Base-by-base conservation (phyloP, 1,140 invertebrate species). In the Chrysomallon squamiferum region DNA sequence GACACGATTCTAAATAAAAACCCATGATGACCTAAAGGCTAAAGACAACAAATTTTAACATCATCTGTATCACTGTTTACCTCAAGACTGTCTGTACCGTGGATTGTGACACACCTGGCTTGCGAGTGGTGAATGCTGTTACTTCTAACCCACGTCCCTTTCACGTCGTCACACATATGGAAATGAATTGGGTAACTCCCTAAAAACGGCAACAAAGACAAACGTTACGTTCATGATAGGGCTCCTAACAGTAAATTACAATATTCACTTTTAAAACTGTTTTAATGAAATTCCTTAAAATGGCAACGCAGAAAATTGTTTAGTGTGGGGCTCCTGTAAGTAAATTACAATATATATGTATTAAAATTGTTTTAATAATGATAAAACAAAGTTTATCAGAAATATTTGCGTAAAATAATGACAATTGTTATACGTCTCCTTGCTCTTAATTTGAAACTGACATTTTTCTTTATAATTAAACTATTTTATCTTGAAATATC, bases 91-190 rank as follows among this genome's bases (percentile, higher is more conserved):
- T 72, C 49, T 3, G 75, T 77, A 2, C 66, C 74, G 65, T 75
- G 76, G 18, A 78, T 63, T 1, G 76, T 75, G 49, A 78, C 56
- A 61, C 76, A 78, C 2, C 76, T 70, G 25, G 66, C 58, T 35
- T 63, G 69, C 15, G 67, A 69, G 62, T 77, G 15, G 43, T 75
- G 71, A 59, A 78, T 75, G 25, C 66, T 68, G 49, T 62, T 70
- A 33, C 57, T 54, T 9, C 69, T 56, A 13, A 75, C 58, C 54
- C 68, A 74, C 2, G 69, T 43, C 2, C 64, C 63, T 22, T 57
- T 27, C 7, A 69, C 76, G 47, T 77, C 73, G 4, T 66, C 71
- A 58, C 58, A 59, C 68, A 76, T 66, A 47, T 78, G 74, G 49
- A 72, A 78, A 56, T 78, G 66, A 15, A 64, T 22, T 5, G 62